Evolutionary conservation across 2,797 vertebrate genomes (phyloP).

Genomic region (Orestias chungarensis): DNA sequence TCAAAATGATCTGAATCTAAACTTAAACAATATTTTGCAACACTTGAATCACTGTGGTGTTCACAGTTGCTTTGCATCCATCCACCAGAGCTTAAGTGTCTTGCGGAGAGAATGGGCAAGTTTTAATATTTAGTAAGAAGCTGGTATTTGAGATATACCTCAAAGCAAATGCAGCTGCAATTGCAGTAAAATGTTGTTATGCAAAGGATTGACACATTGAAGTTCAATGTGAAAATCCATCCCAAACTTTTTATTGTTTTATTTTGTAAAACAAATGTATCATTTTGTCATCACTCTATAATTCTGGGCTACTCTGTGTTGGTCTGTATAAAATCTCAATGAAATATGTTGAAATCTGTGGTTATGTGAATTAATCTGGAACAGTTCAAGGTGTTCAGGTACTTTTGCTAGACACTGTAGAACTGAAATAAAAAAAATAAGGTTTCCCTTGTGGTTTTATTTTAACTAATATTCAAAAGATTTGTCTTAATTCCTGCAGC

Average conservation of each 20-base stretch:
- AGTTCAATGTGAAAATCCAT: neutral
- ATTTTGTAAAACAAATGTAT: neutral
- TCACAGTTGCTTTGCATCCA: neutral
- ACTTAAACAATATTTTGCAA: neutral
- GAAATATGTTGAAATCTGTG: neutral
- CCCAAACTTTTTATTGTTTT: neutral
- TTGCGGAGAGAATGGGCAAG: too few species aligned
- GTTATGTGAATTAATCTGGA: neutral
- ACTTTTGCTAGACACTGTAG: neutral
- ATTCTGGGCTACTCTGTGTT: neutral
- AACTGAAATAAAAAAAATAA: neutral
- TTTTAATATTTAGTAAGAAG: too few species aligned
- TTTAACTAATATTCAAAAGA: constrained; percentile 12
- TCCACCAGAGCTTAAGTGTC: too few species aligned
- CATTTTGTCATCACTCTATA: neutral
- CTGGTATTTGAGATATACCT: too few species aligned
- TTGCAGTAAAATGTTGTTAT: too few species aligned
- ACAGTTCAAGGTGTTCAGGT: neutral
- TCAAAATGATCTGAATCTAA: neutral
- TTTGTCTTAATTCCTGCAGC: constrained; percentile 17
- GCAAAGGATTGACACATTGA: too few species aligned
- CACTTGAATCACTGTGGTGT: neutral
- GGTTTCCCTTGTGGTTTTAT: neutral
- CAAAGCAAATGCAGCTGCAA: too few species aligned
- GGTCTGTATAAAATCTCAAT: neutral